Conservation (phyloP, 2,888 invertebrate genomes). For the Heteropelma amictum region DNA sequence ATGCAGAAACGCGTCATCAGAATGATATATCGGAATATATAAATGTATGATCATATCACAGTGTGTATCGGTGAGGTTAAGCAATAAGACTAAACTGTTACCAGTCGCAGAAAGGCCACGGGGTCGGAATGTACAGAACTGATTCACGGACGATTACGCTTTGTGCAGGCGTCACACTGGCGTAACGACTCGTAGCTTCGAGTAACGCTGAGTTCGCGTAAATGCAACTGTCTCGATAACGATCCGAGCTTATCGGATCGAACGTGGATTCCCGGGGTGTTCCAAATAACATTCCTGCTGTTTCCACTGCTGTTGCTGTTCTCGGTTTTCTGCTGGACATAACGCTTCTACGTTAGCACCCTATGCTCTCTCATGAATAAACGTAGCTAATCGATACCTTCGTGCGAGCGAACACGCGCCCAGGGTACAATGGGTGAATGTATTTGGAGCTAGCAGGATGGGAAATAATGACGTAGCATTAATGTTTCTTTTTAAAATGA, state of each 20-base stretch:
- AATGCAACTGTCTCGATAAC: slow-evolving; percentile 64
- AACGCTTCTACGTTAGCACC: slow-evolving; percentile 17
- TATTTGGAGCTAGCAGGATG: not conserved
- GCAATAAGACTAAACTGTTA: slow-evolving; percentile 36
- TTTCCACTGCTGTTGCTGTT: not conserved
- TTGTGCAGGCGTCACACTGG: slow-evolving; percentile 54
- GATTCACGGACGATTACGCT: slow-evolving; percentile 60
- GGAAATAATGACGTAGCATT: too few relatives aligned
- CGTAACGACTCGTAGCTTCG: slow-evolving; percentile 45
- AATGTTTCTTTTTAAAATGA: too few relatives aligned
- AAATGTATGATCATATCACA: too few relatives aligned
- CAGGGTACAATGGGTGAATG: not conserved
- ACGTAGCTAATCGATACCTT: slow-evolving; percentile 43
- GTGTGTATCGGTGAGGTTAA: slow-evolving; percentile 1
- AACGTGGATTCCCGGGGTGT: slow-evolving; percentile 28
- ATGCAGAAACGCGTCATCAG: not conserved
- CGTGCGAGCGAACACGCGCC: not conserved
- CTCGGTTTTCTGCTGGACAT: slow-evolving; percentile 21
- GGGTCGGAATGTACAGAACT: slow-evolving; percentile 34
- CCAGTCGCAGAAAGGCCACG: slow-evolving; percentile 28
- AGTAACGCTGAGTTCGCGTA: slow-evolving; percentile 57
- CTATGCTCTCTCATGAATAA: slow-evolving; percentile 2
- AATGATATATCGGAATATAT: not conserved
- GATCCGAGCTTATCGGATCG: slow-evolving; percentile 63
- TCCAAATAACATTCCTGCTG: slow-evolving; percentile 10